Base-by-base conservation (phyloP, 1,140 invertebrate species). In the Homarus americanus region DNA sequence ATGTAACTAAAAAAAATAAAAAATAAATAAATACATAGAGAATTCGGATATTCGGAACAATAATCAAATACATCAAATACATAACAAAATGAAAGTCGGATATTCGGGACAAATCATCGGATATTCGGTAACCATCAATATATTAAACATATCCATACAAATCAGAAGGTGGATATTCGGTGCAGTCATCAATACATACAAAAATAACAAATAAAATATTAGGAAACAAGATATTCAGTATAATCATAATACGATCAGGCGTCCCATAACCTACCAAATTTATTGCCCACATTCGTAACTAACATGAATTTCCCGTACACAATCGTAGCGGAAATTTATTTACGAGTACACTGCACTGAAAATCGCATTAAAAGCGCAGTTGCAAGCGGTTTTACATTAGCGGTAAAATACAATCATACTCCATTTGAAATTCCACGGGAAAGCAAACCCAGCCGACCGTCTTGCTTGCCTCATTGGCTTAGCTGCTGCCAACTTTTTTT, bases 291-390 rank as follows among this genome's bases (percentile, higher is more conserved):
- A 66, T 82, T 78, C 80, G 44, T 90, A 83, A 90, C 44, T 69
- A 78, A 83, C 87, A 90, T 90, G 79, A 90, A 90, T 83, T 84
- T 90, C 82, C 87, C 87, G 87, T 90, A 90, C 87, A 90, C 87
- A 90, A 84, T 90, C 82, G 80, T 49, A 76, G 69, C 34, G 87
- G 87, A 66, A 90, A 90, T 83, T 84, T 90, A 72, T 90, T 90
- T 90, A 90, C 87, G 87, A 83, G 87, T 76, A 83, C 58, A 90
- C 87, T 78, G 87, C 80, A 82, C 80, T 90, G 87, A 90, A 90
- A 90, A 90, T 90, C 87, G 72, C 87, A 90, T 90, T 90, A 90
- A 90, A 90, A 90, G 80, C 80, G 87, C 80, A 75, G 87, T 90
- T 90, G 87, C 87, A 90, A 84, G 87, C 80, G 72, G 80, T 20